Evolutionary conservation across 2,797 vertebrate genomes (phyloP).

Genomic region (Betta splendens): DNA sequence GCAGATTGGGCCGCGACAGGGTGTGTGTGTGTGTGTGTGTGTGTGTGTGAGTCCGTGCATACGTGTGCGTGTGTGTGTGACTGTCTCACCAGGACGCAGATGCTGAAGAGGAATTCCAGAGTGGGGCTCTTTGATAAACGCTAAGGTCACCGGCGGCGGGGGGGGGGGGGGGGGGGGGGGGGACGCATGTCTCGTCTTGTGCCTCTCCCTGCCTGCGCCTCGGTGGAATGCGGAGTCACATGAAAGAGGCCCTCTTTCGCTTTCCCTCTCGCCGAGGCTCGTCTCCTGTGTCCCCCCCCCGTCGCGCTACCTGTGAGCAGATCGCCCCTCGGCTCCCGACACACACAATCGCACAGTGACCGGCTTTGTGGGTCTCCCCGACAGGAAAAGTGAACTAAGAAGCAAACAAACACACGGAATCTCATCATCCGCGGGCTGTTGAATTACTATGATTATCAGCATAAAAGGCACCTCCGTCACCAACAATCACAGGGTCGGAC

Average conservation of each 20-base stretch:
- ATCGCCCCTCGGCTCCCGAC: slow-evolving; percentile 57
- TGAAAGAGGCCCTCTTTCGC: slow-evolving; percentile 80
- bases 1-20: slow-evolving; percentile 87
- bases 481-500: slow-evolving; percentile 60
- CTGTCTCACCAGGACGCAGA: slow-evolving; percentile 84
- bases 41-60: slow-evolving; percentile 84
- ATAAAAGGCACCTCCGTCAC: slow-evolving; percentile 68
- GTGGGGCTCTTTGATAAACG: slow-evolving; percentile 89
- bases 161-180: slow-evolving; percentile 56
- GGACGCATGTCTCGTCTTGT: slow-evolving; percentile 86
- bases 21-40: slow-evolving; percentile 83
- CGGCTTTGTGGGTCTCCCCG: slow-evolving; percentile 47
- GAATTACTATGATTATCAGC: slow-evolving; percentile 75
- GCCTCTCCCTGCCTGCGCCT: slow-evolving; percentile 84
- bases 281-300: slow-evolving; percentile 77
- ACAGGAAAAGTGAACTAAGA: slow-evolving; percentile 69
- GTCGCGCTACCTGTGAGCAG: slow-evolving; percentile 78
- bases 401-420: slow-evolving; percentile 66
- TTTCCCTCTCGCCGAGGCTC: slow-evolving; percentile 60
- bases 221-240: slow-evolving; percentile 84
- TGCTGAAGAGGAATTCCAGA: slow-evolving; percentile 90
- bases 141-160: slow-evolving; percentile 87
- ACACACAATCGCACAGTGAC: slow-evolving; percentile 25
- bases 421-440: slow-evolving; percentile 60
- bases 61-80: slow-evolving; percentile 69